Evolutionary conservation across 2,888 invertebrate genomes (phyloP).

Genomic region (Pterostichus madidus): DNA sequence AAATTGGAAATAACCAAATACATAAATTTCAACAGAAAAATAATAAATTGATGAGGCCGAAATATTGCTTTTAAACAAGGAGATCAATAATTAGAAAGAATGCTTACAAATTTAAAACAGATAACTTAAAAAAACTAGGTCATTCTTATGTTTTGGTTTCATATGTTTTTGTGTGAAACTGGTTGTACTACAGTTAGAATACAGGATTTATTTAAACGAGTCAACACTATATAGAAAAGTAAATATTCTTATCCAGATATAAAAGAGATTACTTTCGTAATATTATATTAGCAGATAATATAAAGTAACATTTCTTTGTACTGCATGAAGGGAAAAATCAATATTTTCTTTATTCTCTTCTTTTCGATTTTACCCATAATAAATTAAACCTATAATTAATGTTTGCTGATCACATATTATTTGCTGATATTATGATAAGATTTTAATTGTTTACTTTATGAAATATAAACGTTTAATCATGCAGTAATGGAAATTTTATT

Average conservation of each 20-base stretch:
- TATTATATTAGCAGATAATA: constrained; percentile 19
- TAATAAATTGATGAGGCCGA: constrained; percentile 9
- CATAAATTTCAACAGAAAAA: no score
- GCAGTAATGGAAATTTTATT: constrained; percentile 20
- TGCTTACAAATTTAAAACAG: constrained; percentile 50
- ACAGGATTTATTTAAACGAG: constrained; percentile 4
- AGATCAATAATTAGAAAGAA: constrained; percentile 51
- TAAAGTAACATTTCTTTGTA: constrained; percentile 19
- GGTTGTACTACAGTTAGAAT: constrained; percentile 30
- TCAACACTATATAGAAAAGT: constrained; percentile 16
- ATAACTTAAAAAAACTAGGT: constrained; percentile 45
- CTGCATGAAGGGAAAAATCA: neutral
- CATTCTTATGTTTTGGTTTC: constrained; percentile 54
- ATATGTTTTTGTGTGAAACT: constrained; percentile 44
- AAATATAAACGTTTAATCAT: constrained; percentile 28
- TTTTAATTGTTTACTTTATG: constrained; percentile 12
- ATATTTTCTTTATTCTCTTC: neutral
- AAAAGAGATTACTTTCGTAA: constrained; percentile 1
- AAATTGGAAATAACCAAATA: no score
- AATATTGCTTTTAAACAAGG: constrained; percentile 41
- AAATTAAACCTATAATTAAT: neutral
- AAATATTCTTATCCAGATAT: constrained; percentile 26
- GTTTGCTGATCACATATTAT: constrained; percentile 12
- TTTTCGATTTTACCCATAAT: neutral
- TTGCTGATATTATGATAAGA: constrained; percentile 35